Evolutionary conservation across 1,140 invertebrate species (phyloP).

Genomic region (fruit fly (Drosophila melanogaster)): Release_6_plus_ISO1_MT NT_037436.4:18417501-18418000

Average conservation of each 20-base stretch:
- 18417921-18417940: conserved; percentile 73
- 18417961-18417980: conserved; percentile 77
- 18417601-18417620: too few relatives aligned
- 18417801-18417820: conserved; percentile 11
- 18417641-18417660: too few relatives aligned
- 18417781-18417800: conserved; percentile 44
- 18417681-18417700: too few relatives aligned
- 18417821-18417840: conserved; percentile 34
- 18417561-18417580: neutral
- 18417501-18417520: neutral
- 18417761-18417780: conserved; percentile 32
- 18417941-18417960: conserved; percentile 82
- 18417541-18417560: neutral
- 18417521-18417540: too few relatives aligned
- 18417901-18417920: conserved; percentile 61
- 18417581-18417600: neutral
- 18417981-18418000: conserved; percentile 69
- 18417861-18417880: conserved; percentile 23
- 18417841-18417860: conserved; percentile 66
- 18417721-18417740: neutral
- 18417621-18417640: too few relatives aligned
- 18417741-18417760: neutral
- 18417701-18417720: too few relatives aligned
- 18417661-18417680: too few relatives aligned
- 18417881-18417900: conserved; percentile 9